A percentile compares a stretch with the other conserved stretches of the same genome.
phyloP scores from a whole-genome alignment of 2,797 vertebrate species.

The Rhinoraja longicauda region DNA sequence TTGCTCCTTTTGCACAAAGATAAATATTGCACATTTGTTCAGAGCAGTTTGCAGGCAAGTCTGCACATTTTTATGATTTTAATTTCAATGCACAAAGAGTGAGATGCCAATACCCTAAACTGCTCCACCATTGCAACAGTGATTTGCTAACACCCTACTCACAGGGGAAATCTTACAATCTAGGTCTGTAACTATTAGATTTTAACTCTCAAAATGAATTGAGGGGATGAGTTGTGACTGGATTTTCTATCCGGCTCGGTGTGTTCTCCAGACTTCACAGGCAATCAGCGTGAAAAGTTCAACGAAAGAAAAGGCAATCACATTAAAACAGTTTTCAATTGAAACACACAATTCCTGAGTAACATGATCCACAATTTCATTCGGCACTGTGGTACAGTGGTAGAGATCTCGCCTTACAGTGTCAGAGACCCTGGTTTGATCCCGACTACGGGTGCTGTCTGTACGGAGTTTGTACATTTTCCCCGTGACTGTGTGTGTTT shows the following conservation, averaged over 20 bases:
- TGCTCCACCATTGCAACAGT: not conserved
- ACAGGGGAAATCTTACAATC: not conserved
- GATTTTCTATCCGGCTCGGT: not conserved
- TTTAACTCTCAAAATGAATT: slow-evolving; percentile 1
- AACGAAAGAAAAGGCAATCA: not conserved
- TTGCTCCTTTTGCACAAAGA: not conserved
- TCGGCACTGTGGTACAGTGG: not conserved
- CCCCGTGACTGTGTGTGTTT: too few species aligned
- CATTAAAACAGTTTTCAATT: not conserved
- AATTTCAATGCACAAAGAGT: not conserved
- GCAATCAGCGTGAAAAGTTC: not conserved
- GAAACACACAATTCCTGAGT: not conserved
- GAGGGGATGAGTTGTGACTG: not conserved
- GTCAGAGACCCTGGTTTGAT: too few species aligned
- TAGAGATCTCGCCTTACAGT: too few species aligned
- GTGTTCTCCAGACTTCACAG: not conserved
- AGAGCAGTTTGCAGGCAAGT: not conserved
- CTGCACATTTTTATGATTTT: too few species aligned
- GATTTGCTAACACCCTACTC: not conserved
- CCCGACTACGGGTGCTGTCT: too few species aligned
- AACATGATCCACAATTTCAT: not conserved
- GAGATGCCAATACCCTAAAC: not conserved
- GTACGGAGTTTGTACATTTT: too few species aligned
- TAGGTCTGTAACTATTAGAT: slow-evolving; percentile 17
- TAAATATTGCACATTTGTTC: not conserved